phyloP scores from a whole-genome alignment of 2,888 invertebrate genomes.

The Scaeva pyrastri region DNA sequence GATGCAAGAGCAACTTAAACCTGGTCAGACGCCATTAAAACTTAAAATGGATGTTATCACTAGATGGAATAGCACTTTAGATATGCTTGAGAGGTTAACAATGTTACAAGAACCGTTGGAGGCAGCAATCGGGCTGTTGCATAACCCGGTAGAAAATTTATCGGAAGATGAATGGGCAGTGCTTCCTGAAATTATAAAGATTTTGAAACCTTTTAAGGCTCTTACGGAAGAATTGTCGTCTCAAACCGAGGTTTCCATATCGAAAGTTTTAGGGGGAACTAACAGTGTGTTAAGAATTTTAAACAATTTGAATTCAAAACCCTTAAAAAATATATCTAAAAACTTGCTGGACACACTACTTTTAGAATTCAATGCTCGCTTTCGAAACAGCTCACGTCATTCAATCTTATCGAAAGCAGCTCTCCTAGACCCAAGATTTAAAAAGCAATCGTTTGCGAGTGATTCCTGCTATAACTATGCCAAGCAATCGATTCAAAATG shows the following conservation, averaged over 20 bases:
- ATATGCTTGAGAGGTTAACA: slow-evolving; percentile 35
- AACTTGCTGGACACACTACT: slow-evolving; percentile 1
- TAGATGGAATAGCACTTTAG: slow-evolving; percentile 28
- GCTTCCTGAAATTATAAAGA: neutral
- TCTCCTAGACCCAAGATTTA: neutral
- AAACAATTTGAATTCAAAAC: neutral
- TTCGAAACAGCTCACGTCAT: slow-evolving; percentile 26
- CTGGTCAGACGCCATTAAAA: slow-evolving; percentile 21
- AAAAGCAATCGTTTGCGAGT: neutral
- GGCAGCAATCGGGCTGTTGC: slow-evolving; percentile 28
- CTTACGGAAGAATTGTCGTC: slow-evolving; percentile 24
- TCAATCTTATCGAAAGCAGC: slow-evolving; percentile 28
- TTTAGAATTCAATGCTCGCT: slow-evolving; percentile 16
- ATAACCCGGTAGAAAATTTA: slow-evolving; percentile 19
- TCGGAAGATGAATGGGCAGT: slow-evolving; percentile 26
- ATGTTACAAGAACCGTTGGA: slow-evolving; percentile 19
- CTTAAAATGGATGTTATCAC: slow-evolving; percentile 27
- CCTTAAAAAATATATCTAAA: neutral
- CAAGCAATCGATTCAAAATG: neutral
- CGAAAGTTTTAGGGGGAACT: slow-evolving; percentile 20
- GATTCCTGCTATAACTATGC: neutral
- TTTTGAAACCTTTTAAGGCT: slow-evolving; percentile 20
- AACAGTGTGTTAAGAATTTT: slow-evolving; percentile 8
- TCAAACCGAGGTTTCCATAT: slow-evolving; percentile 21
- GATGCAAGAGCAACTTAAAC: slow-evolving; percentile 17